Evolutionary conservation across 2,113 vertebrate genomes (phyloP), one percentile per base, ranked within the genome.

Genomic region (Sphyrna mokarran): DNA sequence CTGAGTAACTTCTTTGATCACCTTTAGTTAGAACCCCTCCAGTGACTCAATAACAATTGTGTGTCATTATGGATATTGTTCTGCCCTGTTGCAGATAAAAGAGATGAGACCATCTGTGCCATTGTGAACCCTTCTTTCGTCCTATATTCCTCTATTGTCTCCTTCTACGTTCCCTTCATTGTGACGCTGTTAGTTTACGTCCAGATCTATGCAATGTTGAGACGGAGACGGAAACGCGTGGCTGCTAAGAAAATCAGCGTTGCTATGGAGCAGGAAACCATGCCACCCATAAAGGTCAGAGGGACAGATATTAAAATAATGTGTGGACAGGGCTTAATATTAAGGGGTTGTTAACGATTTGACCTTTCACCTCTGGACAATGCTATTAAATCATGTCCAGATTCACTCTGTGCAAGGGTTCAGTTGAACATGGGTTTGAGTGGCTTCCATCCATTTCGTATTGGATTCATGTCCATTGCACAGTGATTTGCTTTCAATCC

Each of bases 111-210:
- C 93, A 97, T 97, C 0, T 98, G 97, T 96, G 97, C 97, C 96
- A 97, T 98, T 66, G 97, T 97, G 4, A 97, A 98, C 96, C 98
- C 97, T 0, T 97, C 97, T 95, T 98, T 98, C 3, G 98, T 98
- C 70, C 97, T 98, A 33, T 98, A 98, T 96, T 98, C 98, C 0
- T 98, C 98, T 0, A 97, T 98, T 85, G 98, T 97, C 20, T 98
- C 98, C 80, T 98, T 98, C 97, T 98, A 98, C 90, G 97, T 98
- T 7, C 97, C 98, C 95, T 98, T 98, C 97, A 98, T 98, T 26
- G 97, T 98, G 10, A 98, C 98, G 0, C 80, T 98, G 96, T 96
- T 98, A 96, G 98, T 98, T 89, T 98, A 98, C 18, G 97, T 96
- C 0, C 98, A 98, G 97, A 98, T 98, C 97, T 98, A 97, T 54